Evolutionary conservation across 2,888 invertebrate genomes (phyloP).

Genomic region (Anthrax anthrax): DNA sequence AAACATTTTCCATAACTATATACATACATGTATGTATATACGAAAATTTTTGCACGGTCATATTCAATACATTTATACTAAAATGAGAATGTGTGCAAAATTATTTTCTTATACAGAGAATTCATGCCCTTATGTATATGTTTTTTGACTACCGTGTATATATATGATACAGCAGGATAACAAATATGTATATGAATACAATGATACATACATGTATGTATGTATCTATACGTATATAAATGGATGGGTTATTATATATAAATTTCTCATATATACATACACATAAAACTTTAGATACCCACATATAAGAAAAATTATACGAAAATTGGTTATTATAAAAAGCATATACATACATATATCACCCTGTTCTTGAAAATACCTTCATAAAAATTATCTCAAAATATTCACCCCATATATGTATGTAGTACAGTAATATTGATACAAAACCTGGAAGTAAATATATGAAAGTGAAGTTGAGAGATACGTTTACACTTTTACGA

Average conservation of each 20-base stretch:
- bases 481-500: conserved; percentile 5
- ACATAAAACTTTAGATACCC: too few relatives aligned
- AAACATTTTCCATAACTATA: too few relatives aligned
- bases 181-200: too few relatives aligned
- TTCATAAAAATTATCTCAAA: conserved; percentile 1
- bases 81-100: conserved; percentile 5
- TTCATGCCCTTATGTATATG: neutral
- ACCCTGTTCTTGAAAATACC: neutral
- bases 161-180: too few relatives aligned
- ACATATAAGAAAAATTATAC: too few relatives aligned
- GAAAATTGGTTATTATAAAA: too few relatives aligned
- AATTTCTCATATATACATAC: too few relatives aligned
- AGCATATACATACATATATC: too few relatives aligned
- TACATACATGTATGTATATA: neutral
- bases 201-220: neutral
- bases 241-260: too few relatives aligned
- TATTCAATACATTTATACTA: conserved; percentile 2
- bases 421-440: neutral
- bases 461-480: conserved; percentile 8
- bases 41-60: conserved; percentile 6
- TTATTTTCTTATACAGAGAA: too few relatives aligned
- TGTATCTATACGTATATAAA: neutral
- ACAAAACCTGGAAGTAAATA: conserved; percentile 1
- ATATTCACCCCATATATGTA: neutral
- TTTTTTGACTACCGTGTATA: neutral